Percentiles rank a stretch among this genome's conserved stretches.
phyloP scores from a whole-genome alignment of 2,888 invertebrate species.

The Ceriagrion tenellum region DNA sequence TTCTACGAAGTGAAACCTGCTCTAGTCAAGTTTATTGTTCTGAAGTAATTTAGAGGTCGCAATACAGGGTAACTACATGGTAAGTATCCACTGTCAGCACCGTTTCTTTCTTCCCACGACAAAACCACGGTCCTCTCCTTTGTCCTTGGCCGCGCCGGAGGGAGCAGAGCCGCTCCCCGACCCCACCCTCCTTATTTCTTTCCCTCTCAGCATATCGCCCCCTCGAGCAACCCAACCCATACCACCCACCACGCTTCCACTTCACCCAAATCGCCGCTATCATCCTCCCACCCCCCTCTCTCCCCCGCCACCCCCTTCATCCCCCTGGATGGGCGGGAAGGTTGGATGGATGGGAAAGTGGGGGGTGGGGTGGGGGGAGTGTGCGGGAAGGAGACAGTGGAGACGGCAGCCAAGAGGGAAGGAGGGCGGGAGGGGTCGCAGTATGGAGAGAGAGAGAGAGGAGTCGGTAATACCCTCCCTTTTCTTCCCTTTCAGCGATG shows the following conservation, averaged over 20 bases:
- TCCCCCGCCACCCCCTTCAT: not conserved
- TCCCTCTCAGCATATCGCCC: not conserved
- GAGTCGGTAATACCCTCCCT: not conserved
- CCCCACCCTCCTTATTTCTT: not conserved
- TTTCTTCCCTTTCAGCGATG: not conserved
- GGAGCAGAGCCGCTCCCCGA: too few species aligned
- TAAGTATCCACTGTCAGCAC: too few species aligned
- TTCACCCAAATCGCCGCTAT: slow-evolving; percentile 14
- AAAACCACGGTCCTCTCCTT: too few species aligned
- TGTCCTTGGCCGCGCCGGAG: too few species aligned
- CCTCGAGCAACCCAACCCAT: too few species aligned
- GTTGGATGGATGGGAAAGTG: too few species aligned
- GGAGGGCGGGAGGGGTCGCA: not conserved
- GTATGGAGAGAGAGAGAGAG: not conserved
- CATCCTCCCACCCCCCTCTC: not conserved
- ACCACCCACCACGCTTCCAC: not conserved
- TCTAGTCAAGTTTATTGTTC: too few species aligned
- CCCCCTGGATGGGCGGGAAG: not conserved
- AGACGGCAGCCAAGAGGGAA: not conserved
- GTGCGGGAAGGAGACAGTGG: too few species aligned
- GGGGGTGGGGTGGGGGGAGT: not conserved
- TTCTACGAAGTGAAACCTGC: too few species aligned
- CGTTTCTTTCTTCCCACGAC: too few species aligned
- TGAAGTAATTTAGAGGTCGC: too few species aligned
- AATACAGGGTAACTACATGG: too few species aligned